These are phyloP conservation scores for Scaptomyza flava DNA, from an alignment of 2,888 invertebrate genomes.

Conservation along the genomic window DNA sequence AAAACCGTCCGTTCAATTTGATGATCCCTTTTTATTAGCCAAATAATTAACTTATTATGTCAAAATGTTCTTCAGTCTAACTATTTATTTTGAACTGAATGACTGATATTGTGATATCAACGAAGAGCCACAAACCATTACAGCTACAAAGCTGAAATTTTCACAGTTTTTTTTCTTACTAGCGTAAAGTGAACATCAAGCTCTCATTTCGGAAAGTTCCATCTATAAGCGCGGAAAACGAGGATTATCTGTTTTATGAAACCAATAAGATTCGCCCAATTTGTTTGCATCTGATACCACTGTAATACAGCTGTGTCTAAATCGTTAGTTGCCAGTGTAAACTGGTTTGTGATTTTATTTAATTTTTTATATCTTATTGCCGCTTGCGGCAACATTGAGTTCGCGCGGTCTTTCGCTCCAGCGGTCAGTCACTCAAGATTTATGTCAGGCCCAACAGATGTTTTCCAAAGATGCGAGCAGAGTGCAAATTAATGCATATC, in stretches of 20 bases:
- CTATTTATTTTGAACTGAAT: background rate
- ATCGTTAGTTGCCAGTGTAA: slow-evolving; percentile 15
- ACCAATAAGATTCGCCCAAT: background rate
- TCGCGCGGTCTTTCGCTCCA: slow-evolving; percentile 79
- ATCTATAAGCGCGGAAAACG: background rate
- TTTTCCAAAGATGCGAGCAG: slow-evolving; percentile 52
- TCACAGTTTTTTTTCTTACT: background rate
- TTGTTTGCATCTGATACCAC: slow-evolving; percentile 23
- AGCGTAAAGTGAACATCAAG: background rate
- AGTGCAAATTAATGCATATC: slow-evolving; percentile 64
- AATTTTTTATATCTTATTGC: background rate
- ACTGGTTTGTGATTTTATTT: slow-evolving; percentile 32
- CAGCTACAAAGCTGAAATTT: background rate
- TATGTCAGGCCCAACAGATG: slow-evolving; percentile 81
- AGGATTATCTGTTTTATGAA: too few species aligned
- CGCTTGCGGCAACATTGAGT: slow-evolving; percentile 57
- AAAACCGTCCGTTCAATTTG: too few species aligned
- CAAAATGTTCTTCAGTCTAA: too few species aligned
- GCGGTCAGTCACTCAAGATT: slow-evolving; percentile 81
- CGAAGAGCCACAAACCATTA: background rate
- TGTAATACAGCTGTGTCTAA: slow-evolving; percentile 15
- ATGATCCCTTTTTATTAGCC: too few species aligned
- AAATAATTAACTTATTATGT: too few species aligned
- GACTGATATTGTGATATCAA: background rate
- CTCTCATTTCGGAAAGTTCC: background rate